phyloP scores from a whole-genome alignment of 2,113 vertebrate genomes.

The Sinocyclocheilus rhinocerous region DNA sequence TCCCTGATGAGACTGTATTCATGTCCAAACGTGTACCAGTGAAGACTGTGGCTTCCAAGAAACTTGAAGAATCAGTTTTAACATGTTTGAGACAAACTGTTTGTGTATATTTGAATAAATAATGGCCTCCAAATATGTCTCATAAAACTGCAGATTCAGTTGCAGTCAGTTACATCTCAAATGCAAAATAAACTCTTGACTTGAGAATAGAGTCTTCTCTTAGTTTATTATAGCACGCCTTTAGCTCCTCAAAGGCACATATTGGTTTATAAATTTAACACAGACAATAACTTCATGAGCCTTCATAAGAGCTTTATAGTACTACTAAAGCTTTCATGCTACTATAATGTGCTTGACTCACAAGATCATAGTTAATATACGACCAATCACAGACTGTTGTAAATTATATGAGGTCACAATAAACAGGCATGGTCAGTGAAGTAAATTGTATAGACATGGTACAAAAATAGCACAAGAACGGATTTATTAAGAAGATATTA shows the following conservation, averaged over 20 bases:
- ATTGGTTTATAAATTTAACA: not conserved
- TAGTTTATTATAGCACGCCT: not conserved
- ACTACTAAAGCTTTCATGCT: not conserved
- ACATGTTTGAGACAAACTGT: constrained; percentile 1
- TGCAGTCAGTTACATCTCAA: not conserved
- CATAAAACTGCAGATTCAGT: not conserved
- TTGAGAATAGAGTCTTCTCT: not conserved
- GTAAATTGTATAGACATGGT: no score
- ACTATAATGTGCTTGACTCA: not conserved
- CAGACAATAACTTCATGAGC: not conserved
- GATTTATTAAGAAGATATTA: no score
- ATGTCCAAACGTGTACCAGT: constrained; percentile 70
- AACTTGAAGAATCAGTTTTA: not conserved
- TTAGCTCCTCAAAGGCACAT: not conserved
- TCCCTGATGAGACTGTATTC: constrained; percentile 74
- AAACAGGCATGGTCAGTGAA: no score
- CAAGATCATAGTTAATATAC: not conserved
- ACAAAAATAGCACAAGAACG: no score
- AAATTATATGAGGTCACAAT: no score
- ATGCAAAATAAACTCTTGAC: constrained; percentile 1
- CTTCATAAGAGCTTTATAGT: not conserved
- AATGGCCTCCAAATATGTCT: not conserved
- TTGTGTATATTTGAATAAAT: constrained; percentile 17
- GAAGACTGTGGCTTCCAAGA: constrained; percentile 36
- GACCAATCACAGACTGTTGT: not conserved